Percentiles rank a stretch among this genome's conserved stretches.
Evolutionary conservation across 2,888 invertebrate species (phyloP).

Genomic region (Trissolcus brochymenae): DNA sequence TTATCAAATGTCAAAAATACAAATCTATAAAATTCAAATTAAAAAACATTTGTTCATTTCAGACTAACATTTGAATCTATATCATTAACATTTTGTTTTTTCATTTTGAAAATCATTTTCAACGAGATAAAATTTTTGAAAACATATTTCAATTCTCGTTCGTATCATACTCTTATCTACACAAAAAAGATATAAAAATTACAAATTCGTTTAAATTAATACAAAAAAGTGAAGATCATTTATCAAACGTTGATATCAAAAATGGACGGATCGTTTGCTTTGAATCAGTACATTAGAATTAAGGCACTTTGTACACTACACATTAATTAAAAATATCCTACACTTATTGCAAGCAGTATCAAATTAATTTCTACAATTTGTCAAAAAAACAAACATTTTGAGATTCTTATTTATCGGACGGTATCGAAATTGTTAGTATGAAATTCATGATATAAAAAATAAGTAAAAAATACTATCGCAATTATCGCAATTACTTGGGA

Average conservation of each 20-base stretch:
- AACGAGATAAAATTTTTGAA: no score
- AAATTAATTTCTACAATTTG: background rate
- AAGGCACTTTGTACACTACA: constrained; percentile 40
- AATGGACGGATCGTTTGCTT: constrained; percentile 34
- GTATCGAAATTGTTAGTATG: constrained; percentile 5
- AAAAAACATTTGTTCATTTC: no score
- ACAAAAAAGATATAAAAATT: background rate
- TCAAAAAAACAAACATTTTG: constrained; percentile 4
- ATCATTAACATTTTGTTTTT: no score
- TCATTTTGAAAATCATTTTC: no score
- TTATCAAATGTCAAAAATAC: no score
- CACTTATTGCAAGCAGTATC: constrained; percentile 8
- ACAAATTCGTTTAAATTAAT: constrained; percentile 1
- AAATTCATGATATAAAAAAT: background rate
- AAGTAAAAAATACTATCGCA: background rate
- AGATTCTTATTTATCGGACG: constrained; percentile 22
- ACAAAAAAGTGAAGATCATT: constrained; percentile 1
- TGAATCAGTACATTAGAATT: constrained; percentile 29
- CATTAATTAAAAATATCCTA: constrained; percentile 20
- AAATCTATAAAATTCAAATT: no score
- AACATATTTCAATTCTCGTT: no score
- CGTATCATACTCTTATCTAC: no score
- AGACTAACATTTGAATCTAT: no score
- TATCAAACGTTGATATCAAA: constrained; percentile 10
- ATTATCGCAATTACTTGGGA: background rate